Base-by-base conservation (phyloP, 1,140 invertebrate genomes). In the Bombus polaris region DNA sequence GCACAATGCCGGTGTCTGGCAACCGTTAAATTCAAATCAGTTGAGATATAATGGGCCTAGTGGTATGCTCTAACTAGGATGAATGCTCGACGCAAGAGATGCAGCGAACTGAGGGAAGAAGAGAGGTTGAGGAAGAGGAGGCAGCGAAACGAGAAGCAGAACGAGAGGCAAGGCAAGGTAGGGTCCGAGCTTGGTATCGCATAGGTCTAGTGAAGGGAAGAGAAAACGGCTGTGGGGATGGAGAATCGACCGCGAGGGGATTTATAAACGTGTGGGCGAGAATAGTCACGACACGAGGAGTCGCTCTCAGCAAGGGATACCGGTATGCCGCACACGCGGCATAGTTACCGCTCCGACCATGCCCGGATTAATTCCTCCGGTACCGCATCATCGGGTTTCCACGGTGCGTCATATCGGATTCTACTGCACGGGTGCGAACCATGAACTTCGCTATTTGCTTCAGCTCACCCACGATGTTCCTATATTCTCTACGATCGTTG, bases 1-100 rank as follows among this genome's bases (percentile, higher is more conserved):
- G 91, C 89, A 93, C 92, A 92, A 92, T 93, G 88, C 87, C 59
- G 74, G 78, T 77, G 74, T 72, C 85, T 90, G 88, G 89, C 90
- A 90, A 93, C 90, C 92, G 93, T 93, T 93, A 93, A 93, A 94
- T 94, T 93, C 89, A 93, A 94, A 94, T 94, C 91, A 92, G 87
- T 90, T 75, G 87, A 88, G 89, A 91, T 92, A 91, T 91, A 93
- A 93, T 89, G 88, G 87, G 88, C 86, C 71, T n/a, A 81, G 87
- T 87, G 85, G 88, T 86, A 83, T 84, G 81, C 87, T 92, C 86
- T 92, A 92, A 93, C 92, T 90, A 91, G 93, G 85, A 92, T 92
- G 87, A 88, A 92, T 91, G 88, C 87, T 71, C 71, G 18, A 35
- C 28, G 13, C 53, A 42, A 57, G 81, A 77, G 25, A 25, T 25